Percentiles rank a stretch among this genome's conserved stretches.
These are phyloP conservation scores for Dysmachus trigonus DNA, from an alignment of 2,888 invertebrate species.

Conservation along the genomic window DNA sequence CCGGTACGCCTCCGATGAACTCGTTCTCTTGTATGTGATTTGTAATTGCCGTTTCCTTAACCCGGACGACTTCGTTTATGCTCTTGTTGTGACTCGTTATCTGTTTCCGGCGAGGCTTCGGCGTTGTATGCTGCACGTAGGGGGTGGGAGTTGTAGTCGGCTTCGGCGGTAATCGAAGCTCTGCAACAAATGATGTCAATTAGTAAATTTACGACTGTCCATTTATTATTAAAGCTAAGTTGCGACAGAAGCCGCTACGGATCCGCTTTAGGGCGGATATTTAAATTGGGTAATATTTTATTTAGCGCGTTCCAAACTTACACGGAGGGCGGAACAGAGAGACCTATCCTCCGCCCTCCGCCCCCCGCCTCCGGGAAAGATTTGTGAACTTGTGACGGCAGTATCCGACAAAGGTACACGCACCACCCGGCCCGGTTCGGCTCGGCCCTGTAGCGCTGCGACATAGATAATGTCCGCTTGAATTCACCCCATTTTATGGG, in stretches of 20 bases:
- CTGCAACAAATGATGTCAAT: slow-evolving; percentile 60
- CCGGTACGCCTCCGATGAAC: slow-evolving; percentile 53
- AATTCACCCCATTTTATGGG: neutral
- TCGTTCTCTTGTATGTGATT: slow-evolving; percentile 62
- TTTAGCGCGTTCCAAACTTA: slow-evolving; percentile 8
- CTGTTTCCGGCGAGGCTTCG: slow-evolving; percentile 61
- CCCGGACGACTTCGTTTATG: slow-evolving; percentile 63
- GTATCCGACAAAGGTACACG: neutral
- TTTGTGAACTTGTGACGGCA: neutral
- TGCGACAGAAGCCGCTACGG: neutral
- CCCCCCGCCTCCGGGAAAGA: neutral
- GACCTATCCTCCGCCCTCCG: too few relatives aligned
- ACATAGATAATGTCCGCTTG: neutral
- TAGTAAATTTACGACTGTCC: slow-evolving; percentile 47
- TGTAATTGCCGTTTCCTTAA: slow-evolving; percentile 61
- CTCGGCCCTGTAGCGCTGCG: neutral
- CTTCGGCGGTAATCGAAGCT: slow-evolving; percentile 63
- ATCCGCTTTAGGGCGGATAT: slow-evolving; percentile 32
- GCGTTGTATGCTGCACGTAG: slow-evolving; percentile 58
- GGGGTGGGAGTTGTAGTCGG: slow-evolving; percentile 62
- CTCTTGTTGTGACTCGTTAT: slow-evolving; percentile 59
- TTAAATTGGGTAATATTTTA: slow-evolving; percentile 42
- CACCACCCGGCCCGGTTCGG: too few relatives aligned
- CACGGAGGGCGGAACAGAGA: neutral
- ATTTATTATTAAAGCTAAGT: slow-evolving; percentile 44